Evolutionary conservation across 2,797 vertebrate genomes (phyloP).

Genomic region (Clarias pachynema): DNA sequence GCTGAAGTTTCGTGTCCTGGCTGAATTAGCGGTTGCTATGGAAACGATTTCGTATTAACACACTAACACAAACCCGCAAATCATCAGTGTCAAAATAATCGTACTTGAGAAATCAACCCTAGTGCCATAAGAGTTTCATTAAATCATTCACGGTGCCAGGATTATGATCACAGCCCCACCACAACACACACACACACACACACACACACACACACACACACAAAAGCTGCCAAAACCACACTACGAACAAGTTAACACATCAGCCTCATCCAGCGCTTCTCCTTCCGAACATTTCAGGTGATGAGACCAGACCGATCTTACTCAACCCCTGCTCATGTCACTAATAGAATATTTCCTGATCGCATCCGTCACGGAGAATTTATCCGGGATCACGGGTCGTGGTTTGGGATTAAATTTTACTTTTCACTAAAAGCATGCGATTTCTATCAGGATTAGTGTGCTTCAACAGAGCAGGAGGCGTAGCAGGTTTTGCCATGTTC

Average conservation of each 20-base stretch:
- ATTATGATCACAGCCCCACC: background rate
- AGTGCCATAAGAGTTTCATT: background rate
- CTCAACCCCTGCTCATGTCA: too few relatives aligned
- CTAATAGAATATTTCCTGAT: constrained; percentile 1
- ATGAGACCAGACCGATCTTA: too few relatives aligned
- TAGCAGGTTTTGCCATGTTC: constrained; percentile 53
- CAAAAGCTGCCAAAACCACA: background rate
- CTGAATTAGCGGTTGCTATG: too few relatives aligned
- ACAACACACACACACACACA: background rate
- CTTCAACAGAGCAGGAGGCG: background rate
- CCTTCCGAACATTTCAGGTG: too few relatives aligned
- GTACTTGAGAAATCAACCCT: background rate
- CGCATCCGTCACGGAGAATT: background rate
- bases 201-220: background rate
- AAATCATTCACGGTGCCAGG: background rate
- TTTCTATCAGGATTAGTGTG: constrained; percentile 30
- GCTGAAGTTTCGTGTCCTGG: too few relatives aligned
- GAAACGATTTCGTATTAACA: too few relatives aligned
- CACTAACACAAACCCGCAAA: too few relatives aligned
- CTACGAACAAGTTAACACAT: background rate
- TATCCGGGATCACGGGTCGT: background rate
- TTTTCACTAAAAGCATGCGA: constrained; percentile 5
- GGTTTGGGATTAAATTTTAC: constrained; percentile 32
- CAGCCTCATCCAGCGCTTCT: background rate
- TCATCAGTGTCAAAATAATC: too few relatives aligned